Evolutionary conservation across 2,888 invertebrate genomes (phyloP), one percentile per base, ranked within the genome.

Genomic region (Drosophila diplacantha): DNA sequence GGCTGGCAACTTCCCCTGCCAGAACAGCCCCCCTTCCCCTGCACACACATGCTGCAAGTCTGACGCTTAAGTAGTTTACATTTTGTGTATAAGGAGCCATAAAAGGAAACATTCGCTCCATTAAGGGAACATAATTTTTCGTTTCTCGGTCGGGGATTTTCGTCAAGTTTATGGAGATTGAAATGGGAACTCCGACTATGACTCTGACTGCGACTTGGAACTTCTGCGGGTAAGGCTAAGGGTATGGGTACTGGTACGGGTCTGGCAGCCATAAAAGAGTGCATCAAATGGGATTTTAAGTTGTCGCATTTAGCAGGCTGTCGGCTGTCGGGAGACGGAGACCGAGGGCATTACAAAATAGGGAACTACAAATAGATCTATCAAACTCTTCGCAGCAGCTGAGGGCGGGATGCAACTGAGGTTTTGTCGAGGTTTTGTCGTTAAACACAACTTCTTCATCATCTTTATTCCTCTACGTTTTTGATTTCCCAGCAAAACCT

Each of bases 251-350:
- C n/a, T 9, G 69, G 69, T 60, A 43, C 18, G 46, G 63, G 69
- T 61, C 55, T 43, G 59, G 50, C 81, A 72, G 69, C 61, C 71
- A 82, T 79, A 83, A 81, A 84, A 76, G 80, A 83, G 74, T 85
- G 83, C 76, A 81, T 85, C 82, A 81, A 83, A 85, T 85, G 85
- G 84, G 84, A 85, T 77, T 85, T 85, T 75, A 83, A 85, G 82
- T 81, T 83, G 84, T 81, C 72, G 75, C 84, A 81, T 83, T 83
- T 79, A 83, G 73, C 76, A 83, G 81, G 76, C 81, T 67, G 65
- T 69, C 50, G 81, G 76, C 81, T 67, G 65, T 69, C 50, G 12
- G 18, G 5, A 18, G 9, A 12, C 24, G 20, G 35, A 3, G 20
- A 35, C 32, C 18, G 11, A 11, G 26, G 20, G 12, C 39, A n/a